Evolutionary conservation across 2,888 invertebrate species (phyloP).

Genomic region (Vanessa cardui): DNA sequence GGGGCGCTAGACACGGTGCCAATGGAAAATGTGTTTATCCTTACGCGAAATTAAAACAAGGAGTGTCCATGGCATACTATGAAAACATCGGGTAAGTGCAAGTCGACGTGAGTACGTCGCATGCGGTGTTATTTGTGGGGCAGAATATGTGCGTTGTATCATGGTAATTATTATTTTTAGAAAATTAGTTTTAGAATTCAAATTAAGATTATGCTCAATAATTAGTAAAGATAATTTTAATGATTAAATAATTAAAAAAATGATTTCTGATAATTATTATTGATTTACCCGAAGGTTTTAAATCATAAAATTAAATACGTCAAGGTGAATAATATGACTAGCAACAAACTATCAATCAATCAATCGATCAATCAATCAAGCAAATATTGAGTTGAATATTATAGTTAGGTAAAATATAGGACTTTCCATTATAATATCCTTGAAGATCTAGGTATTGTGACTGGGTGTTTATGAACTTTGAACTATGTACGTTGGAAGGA

Average conservation of each 20-base stretch:
- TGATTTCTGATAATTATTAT: no score
- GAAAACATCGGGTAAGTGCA: conserved; percentile 56
- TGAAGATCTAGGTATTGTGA: conserved; percentile 21
- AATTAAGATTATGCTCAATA: no score
- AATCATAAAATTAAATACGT: no score
- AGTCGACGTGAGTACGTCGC: conserved; percentile 25
- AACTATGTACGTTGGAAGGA: conserved; percentile 30
- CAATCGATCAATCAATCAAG: background rate
- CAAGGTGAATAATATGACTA: no score
- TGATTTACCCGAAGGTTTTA: no score
- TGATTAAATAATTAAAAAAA: no score
- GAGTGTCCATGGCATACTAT: conserved; percentile 74
- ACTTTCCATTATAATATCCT: background rate
- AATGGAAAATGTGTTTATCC: conserved; percentile 67
- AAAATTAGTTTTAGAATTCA: no score
- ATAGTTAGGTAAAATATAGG: no score
- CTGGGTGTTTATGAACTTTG: conserved; percentile 33
- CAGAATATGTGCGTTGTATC: conserved; percentile 5
- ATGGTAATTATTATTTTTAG: no score
- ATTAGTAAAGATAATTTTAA: no score
- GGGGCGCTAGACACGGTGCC: conserved; percentile 51
- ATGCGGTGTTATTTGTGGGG: conserved; percentile 11
- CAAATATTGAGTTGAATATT: no score
- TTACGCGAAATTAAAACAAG: conserved; percentile 76
- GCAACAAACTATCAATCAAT: no score